Percentiles rank a stretch among this genome's conserved stretches.
Conservation (phyloP, 1,140 invertebrate genomes). For the Papilio glaucus region DNA sequence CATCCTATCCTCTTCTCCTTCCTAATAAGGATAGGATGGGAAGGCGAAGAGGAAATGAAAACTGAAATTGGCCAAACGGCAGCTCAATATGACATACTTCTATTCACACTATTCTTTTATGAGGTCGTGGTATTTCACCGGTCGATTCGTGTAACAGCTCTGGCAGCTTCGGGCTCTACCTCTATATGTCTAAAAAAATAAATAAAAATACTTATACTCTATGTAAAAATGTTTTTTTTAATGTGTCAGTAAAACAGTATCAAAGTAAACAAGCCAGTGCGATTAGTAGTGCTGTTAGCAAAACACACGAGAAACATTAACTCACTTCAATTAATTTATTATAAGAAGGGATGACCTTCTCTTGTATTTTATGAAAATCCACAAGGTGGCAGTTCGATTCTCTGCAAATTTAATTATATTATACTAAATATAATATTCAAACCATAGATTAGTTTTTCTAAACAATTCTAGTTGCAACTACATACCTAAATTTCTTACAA, state of each 20-base stretch:
- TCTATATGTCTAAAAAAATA: too few relatives aligned
- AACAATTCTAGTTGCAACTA: constrained; percentile 37
- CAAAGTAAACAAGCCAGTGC: background rate
- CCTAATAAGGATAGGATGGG: too few relatives aligned
- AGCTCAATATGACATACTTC: too few relatives aligned
- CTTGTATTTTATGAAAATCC: constrained; percentile 56
- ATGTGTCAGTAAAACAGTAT: background rate
- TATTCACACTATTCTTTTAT: too few relatives aligned
- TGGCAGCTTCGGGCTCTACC: too few relatives aligned
- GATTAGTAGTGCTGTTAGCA: background rate
- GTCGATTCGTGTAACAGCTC: too few relatives aligned
- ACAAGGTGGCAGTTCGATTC: constrained; percentile 74
- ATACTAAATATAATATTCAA: constrained; percentile 15
- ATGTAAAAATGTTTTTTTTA: background rate
- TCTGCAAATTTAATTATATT: constrained; percentile 56
- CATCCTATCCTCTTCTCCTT: too few relatives aligned
- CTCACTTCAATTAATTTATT: constrained; percentile 65
- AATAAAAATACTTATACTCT: background rate
- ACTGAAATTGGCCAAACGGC: too few relatives aligned
- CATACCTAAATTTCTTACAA: constrained; percentile 80
- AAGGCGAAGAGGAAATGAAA: too few relatives aligned
- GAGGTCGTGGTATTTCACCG: too few relatives aligned
- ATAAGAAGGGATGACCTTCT: constrained; percentile 49
- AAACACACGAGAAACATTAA: constrained; percentile 42
- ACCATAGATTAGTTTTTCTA: background rate